These are phyloP conservation scores for Calcarius lapponicus DNA, from an alignment of 2,797 vertebrate genomes.

Conservation along the genomic window DNA sequence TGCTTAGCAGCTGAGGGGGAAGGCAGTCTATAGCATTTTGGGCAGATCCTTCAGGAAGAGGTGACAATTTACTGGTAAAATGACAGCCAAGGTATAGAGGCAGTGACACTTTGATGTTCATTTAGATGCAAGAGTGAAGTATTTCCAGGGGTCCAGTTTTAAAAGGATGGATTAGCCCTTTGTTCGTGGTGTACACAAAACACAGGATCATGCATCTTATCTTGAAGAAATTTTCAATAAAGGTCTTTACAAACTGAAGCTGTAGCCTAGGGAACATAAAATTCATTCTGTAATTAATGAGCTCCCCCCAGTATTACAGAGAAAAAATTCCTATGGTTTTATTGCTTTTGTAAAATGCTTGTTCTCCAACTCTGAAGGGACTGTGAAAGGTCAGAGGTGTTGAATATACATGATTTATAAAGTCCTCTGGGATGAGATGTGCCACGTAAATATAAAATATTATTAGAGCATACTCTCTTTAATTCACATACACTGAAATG, in stretches of 20 bases:
- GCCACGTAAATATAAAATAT: slow-evolving; percentile 17
- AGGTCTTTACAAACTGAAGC: neutral
- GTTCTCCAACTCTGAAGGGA: neutral
- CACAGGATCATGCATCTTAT: neutral
- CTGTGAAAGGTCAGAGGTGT: slow-evolving; percentile 14
- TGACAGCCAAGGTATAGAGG: neutral
- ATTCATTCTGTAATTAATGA: slow-evolving; percentile 11
- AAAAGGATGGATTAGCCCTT: neutral
- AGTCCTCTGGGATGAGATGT: slow-evolving; percentile 16
- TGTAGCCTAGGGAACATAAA: neutral
- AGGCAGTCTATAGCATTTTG: neutral
- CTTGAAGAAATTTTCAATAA: neutral
- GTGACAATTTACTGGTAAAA: neutral
- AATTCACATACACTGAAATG: neutral
- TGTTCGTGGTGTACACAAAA: neutral
- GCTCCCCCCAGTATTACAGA: neutral
- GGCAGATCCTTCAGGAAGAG: neutral
- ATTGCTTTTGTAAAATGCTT: neutral
- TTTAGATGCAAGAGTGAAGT: neutral
- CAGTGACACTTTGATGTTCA: neutral
- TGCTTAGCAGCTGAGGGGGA: neutral
- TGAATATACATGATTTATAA: slow-evolving; percentile 40
- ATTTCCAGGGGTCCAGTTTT: neutral
- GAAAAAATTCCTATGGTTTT: neutral
- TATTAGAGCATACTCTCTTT: slow-evolving; percentile 1